phyloP scores from a whole-genome alignment of 2,113 vertebrate genomes.

The Semnornis frantzii region DNA sequence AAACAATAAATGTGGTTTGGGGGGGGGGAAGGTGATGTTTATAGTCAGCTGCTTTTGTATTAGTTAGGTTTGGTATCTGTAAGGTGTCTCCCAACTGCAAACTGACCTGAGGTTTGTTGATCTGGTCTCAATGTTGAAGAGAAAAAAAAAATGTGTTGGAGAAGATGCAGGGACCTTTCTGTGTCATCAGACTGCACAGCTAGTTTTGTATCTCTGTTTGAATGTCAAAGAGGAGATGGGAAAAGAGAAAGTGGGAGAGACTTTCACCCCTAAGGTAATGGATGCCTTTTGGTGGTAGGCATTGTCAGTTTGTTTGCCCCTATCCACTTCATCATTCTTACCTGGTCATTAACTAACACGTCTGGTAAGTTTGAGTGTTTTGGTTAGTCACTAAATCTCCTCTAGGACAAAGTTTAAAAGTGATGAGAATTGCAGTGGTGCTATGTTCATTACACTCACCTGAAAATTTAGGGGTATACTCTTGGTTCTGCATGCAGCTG shows the following conservation, averaged over 20 bases:
- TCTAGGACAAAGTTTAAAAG: background rate
- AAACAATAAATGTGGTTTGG: background rate
- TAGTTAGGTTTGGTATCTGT: background rate
- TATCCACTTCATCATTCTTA: background rate
- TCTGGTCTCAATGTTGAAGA: background rate
- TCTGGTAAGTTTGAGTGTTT: background rate
- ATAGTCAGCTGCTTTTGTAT: background rate
- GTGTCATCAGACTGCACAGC: background rate
- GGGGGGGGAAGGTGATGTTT: background rate
- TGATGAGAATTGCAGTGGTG: background rate
- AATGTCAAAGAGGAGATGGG: background rate
- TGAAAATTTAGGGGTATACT: background rate
- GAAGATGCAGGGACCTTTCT: background rate
- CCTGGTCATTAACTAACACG: background rate
- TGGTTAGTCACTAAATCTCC: background rate
- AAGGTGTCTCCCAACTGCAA: background rate
- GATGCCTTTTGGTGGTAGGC: background rate
- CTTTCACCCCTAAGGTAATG: background rate
- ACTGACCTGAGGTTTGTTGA: background rate
- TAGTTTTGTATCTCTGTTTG: slow-evolving; percentile 25
- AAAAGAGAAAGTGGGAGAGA: background rate
- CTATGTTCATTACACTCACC: background rate
- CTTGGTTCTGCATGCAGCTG: background rate
- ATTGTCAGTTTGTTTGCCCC: background rate
- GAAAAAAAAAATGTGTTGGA: background rate